Evolutionary conservation across 2,113 vertebrate genomes (phyloP).

Genomic region (Cheirogaleus medius): DNA sequence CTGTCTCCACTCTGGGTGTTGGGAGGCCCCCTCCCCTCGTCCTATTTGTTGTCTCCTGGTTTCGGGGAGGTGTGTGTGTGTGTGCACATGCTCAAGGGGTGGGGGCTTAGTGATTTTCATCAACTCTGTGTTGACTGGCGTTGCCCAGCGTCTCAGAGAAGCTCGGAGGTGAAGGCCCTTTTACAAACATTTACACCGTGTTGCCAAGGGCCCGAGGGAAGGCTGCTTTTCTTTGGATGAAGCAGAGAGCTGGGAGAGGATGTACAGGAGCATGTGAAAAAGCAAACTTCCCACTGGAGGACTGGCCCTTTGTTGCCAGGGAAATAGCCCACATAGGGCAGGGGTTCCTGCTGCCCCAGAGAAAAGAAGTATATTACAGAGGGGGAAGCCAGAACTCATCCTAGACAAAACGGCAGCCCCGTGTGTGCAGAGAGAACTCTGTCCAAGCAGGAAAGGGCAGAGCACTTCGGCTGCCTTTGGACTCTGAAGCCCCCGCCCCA

Average conservation of each 20-base stretch:
- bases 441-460: background rate
- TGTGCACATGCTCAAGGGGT: background rate
- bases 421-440: background rate
- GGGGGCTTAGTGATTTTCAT: background rate
- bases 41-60: background rate
- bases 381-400: background rate
- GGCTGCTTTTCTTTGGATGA: background rate
- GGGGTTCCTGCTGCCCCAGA: background rate
- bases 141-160: background rate
- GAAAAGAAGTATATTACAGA: background rate
- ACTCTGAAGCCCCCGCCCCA: background rate
- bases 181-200: background rate
- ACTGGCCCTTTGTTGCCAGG: background rate
- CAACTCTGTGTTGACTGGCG: fast-evolving
- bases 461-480: fast-evolving
- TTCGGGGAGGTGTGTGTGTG: background rate
- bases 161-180: background rate
- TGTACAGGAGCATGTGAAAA: background rate
- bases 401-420: fast-evolving
- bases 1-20: fast-evolving
- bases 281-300: background rate
- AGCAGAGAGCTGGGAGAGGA: background rate
- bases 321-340: background rate
- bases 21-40: background rate
- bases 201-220: background rate